A percentile compares a stretch with the other conserved stretches of the same genome.
Evolutionary conservation across 2,888 invertebrate genomes (phyloP).

Genomic region (Empis stercorea): DNA sequence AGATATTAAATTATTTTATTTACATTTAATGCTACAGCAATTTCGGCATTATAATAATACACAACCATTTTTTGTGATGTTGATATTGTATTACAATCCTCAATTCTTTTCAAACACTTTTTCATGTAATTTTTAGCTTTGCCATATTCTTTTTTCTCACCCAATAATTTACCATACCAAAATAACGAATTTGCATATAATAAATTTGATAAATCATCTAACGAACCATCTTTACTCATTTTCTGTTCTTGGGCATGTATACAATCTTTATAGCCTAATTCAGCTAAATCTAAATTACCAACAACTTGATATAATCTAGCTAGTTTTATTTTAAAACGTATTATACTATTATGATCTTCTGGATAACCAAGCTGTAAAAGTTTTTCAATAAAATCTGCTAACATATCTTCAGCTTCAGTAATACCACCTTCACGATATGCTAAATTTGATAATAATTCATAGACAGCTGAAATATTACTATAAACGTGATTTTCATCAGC

Average conservation of each 20-base stretch:
- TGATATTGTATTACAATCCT: conserved; percentile 31
- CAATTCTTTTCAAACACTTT: conserved; percentile 31
- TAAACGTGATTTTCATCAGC: conserved; percentile 32
- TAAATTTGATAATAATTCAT: conserved; percentile 36
- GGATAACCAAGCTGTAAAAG: conserved; percentile 28
- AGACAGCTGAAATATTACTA: conserved; percentile 21
- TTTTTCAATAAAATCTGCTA: conserved; percentile 34
- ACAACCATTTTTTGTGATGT: conserved; percentile 39
- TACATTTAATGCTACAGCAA: conserved; percentile 13
- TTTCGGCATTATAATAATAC: conserved; percentile 33
- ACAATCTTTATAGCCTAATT: conserved; percentile 36
- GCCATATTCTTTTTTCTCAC: conserved; percentile 19
- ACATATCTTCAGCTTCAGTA: conserved; percentile 30
- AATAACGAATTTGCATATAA: conserved; percentile 36
- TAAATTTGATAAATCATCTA: conserved; percentile 32
- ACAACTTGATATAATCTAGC: conserved; percentile 34
- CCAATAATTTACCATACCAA: conserved; percentile 38
- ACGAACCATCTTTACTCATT: conserved; percentile 25
- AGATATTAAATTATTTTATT: too few species aligned
- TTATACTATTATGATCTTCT: conserved; percentile 31
- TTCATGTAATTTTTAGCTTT: conserved; percentile 31
- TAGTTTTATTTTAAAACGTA: conserved; percentile 36
- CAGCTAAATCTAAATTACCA: conserved; percentile 30
- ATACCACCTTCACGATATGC: conserved; percentile 33
- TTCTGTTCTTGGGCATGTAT: conserved; percentile 31